Percentiles rank a stretch among this genome's conserved stretches.
These are phyloP conservation scores for Geodia barretti DNA, from an alignment of 37 sponge, comb jelly and placozoan genomes.

Conservation along the genomic window DNA sequence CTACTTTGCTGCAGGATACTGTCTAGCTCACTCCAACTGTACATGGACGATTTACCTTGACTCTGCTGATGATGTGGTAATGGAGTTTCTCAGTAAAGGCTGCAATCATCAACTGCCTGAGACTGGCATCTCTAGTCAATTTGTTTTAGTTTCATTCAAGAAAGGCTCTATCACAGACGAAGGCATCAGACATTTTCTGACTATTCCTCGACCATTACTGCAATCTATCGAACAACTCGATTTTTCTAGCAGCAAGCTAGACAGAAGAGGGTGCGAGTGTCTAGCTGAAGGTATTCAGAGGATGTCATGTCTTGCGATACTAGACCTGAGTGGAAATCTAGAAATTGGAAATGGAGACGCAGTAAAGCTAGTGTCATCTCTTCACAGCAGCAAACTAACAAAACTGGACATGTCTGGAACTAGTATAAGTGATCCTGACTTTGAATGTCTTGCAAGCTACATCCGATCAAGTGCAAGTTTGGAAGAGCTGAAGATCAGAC, in stretches of 20 bases:
- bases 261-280: neutral
- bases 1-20: neutral
- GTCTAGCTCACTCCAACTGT: constrained; percentile 1
- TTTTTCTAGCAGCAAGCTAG: neutral
- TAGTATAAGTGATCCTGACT: neutral
- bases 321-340: neutral
- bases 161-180: neutral
- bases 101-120: neutral
- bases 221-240: neutral
- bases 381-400: neutral
- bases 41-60: neutral
- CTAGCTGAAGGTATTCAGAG: neutral
- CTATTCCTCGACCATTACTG: neutral
- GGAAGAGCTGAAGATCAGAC: too few relatives aligned
- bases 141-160: neutral
- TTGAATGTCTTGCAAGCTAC: too few relatives aligned
- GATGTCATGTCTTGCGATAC: neutral
- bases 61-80: neutral
- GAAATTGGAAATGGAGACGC: constrained; percentile 16
- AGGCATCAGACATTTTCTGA: neutral
- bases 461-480: too few relatives aligned
- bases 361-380: neutral
- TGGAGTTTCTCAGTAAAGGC: neutral
- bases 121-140: neutral
- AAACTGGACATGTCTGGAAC: neutral